These are phyloP conservation scores for Euthynnus affinis DNA, from an alignment of 2,797 vertebrate genomes.

Conservation along the genomic window DNA sequence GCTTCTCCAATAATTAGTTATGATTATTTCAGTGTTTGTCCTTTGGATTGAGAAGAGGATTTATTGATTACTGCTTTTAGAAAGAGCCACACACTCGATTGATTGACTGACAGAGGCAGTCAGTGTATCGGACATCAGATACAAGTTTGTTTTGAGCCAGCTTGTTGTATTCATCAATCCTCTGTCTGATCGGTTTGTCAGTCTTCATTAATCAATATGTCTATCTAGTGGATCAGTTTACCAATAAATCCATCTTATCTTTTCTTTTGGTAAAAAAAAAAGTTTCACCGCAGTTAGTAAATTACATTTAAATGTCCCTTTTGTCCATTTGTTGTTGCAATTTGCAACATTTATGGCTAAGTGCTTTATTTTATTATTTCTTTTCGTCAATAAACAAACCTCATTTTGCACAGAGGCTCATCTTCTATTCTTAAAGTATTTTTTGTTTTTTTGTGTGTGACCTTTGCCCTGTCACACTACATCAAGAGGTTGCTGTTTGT, in stretches of 20 bases:
- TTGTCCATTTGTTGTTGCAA: too few relatives aligned
- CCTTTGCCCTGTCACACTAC: slow-evolving; percentile 45
- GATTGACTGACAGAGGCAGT: slow-evolving; percentile 39
- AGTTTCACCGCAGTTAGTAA: slow-evolving; percentile 25
- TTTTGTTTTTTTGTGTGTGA: slow-evolving; percentile 35
- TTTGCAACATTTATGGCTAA: slow-evolving; percentile 15
- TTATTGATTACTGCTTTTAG: slow-evolving; percentile 46
- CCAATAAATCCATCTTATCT: slow-evolving; percentile 57
- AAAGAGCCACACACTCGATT: slow-evolving; percentile 24
- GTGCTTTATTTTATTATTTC: neutral
- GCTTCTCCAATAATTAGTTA: slow-evolving; percentile 34
- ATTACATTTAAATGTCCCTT: slow-evolving; percentile 18
- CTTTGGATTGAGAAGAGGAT: slow-evolving; percentile 48
- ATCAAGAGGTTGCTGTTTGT: slow-evolving; percentile 61
- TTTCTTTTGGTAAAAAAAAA: slow-evolving; percentile 24
- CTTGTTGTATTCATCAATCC: slow-evolving; percentile 65
- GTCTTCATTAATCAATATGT: slow-evolving; percentile 54
- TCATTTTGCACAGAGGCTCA: neutral
- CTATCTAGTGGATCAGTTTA: slow-evolving; percentile 44
- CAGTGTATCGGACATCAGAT: slow-evolving; percentile 59
- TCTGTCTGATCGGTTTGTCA: slow-evolving; percentile 65
- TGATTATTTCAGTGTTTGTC: slow-evolving; percentile 31
- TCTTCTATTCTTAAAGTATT: slow-evolving; percentile 6
- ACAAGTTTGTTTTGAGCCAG: slow-evolving; percentile 57
- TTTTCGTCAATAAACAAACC: slow-evolving; percentile 22